Conservation (phyloP, 2,113 vertebrate species). For the Catagonus wagneri region DNA sequence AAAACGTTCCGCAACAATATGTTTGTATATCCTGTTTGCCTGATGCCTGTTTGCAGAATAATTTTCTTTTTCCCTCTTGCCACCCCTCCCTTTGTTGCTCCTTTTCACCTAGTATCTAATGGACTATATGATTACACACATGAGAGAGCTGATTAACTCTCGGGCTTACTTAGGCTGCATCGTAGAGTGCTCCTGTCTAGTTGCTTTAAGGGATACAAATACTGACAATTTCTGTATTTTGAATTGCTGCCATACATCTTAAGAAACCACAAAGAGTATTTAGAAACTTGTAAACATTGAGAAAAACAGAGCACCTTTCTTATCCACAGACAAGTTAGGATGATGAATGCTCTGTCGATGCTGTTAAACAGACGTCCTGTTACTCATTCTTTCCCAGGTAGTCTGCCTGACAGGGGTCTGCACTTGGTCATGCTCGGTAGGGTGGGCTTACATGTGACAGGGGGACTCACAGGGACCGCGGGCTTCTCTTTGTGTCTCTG, state of each 20-base stretch:
- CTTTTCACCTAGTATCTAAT: conserved; percentile 83
- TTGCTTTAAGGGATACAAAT: conserved; percentile 83
- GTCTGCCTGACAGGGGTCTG: conserved; percentile 60
- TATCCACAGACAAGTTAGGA: conserved; percentile 66
- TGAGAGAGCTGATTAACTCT: conserved; percentile 82
- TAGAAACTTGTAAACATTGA: conserved; percentile 83
- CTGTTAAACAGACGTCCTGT: conserved; percentile 60
- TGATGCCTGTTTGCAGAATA: conserved; percentile 81
- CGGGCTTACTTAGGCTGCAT: conserved; percentile 79
- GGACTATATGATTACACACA: conserved; percentile 81
- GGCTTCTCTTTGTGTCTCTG: conserved; percentile 56
- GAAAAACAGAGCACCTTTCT: conserved; percentile 75
- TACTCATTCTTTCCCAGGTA: conserved; percentile 62
- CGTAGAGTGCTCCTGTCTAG: conserved; percentile 74
- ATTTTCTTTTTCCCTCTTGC: conserved; percentile 81
- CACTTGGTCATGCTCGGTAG: conserved; percentile 62
- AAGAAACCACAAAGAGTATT: conserved; percentile 81
- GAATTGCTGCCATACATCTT: conserved; percentile 78
- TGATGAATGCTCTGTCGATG: conserved; percentile 78
- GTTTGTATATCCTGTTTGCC: conserved; percentile 83
- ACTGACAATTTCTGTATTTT: conserved; percentile 83
- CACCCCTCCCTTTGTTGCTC: conserved; percentile 81
- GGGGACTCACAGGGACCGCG: conserved; percentile 38
- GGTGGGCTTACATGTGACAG: conserved; percentile 58
- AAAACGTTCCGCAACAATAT: conserved; percentile 81